A percentile compares a stretch with the other conserved stretches of the same genome.
Conservation (phyloP, 2,113 vertebrate genomes). For the Pangasianodon gigas region DNA sequence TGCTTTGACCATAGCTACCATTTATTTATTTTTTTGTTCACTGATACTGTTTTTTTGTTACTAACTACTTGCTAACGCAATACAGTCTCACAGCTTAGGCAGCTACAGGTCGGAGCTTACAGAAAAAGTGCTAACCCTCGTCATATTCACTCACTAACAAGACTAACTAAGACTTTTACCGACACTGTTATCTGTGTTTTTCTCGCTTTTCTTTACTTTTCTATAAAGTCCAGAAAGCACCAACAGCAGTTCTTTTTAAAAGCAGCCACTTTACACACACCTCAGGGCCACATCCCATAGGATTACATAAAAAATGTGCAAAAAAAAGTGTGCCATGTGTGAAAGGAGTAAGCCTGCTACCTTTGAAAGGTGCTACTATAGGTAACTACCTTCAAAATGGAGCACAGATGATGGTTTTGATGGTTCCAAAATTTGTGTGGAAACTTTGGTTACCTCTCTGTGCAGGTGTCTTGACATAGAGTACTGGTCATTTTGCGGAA, state of each 20-base stretch:
- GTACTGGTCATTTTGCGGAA: slow-evolving; percentile 83
- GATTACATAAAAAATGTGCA: not conserved
- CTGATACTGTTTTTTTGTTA: not conserved
- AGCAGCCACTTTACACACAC: not conserved
- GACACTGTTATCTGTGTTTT: not conserved
- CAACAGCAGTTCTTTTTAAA: not conserved
- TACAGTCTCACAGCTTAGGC: not conserved
- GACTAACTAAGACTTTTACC: not conserved
- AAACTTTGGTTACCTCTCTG: slow-evolving; percentile 73
- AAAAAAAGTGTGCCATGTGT: not conserved
- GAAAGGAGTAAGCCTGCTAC: not conserved
- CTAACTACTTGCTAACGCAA: not conserved
- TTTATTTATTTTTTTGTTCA: not conserved
- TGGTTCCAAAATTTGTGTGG: not conserved
- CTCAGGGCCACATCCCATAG: not conserved
- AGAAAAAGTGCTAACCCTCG: not conserved
- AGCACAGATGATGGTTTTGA: not conserved
- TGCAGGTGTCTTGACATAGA: slow-evolving; percentile 84
- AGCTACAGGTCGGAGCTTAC: not conserved
- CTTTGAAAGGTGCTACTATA: not conserved
- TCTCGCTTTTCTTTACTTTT: not conserved
- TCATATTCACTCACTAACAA: not conserved
- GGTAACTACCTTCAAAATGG: not conserved
- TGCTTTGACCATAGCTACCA: not conserved
- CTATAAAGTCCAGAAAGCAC: not conserved